Evolutionary conservation across 1,140 invertebrate genomes (phyloP), one percentile per base, ranked within the genome.

Genomic region (Sipha flava): DNA sequence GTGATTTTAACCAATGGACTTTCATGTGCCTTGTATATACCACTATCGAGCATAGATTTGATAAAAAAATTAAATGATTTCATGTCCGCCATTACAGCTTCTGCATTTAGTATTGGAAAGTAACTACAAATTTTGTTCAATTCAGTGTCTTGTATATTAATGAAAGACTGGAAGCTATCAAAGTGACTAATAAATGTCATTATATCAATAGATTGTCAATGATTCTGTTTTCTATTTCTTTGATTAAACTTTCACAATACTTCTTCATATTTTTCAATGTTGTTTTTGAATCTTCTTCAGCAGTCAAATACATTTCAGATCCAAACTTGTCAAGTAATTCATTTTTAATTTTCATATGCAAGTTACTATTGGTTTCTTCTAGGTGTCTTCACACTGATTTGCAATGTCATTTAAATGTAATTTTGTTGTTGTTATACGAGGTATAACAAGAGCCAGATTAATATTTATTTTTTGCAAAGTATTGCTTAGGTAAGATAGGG

Each of bases 161-260:
- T 66, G 37, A 66, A 66, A 66, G 34, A 66, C 37, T 66, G 64
- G 37, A 66, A 66, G 64, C 64, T 66, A 34, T 66, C 64, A 66
- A 66, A 66, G 37, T 66, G 34, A 43, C 64, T 66, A 66, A 7
- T n/a, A 66, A 66, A 66, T 66, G n/a, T 66, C 37, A 66, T 43
- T 21, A 66, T 66, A 66, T 52, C 49, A 52, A 52, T 52, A 52
- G 49, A 52, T 59, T 23, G 54, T 59, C 54, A 23, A 4, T 70
- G 66, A 43, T 47, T 70, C 66, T 70, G 10, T 66, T 43, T 37
- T 66, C 37, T 43, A 66, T 66, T 62, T 45, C 40, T 68, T 21
- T 45, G 29, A 72, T 29, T 72, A 72, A 23, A 26, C 40, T 68
- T 45, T 68, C 37, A 45, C 40, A 68, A 45, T 68, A 68, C 21